phyloP scores from a whole-genome alignment of 2,888 invertebrate species.

The Polymixis flavicincta region DNA sequence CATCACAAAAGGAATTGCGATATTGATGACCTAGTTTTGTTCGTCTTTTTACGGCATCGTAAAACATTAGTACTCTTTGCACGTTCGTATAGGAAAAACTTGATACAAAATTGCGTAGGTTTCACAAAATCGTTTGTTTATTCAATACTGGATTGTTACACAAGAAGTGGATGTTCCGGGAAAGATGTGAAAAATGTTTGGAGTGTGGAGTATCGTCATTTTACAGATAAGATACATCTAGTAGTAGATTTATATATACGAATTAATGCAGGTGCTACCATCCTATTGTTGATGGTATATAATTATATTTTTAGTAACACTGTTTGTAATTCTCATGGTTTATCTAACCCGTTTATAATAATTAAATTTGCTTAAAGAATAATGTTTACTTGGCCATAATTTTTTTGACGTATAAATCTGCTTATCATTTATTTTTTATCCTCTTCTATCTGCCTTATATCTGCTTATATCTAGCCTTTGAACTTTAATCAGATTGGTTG shows the following conservation, averaged over 20 bases:
- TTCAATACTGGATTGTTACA: conserved; percentile 8
- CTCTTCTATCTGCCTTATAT: background rate
- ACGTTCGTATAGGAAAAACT: conserved; percentile 9
- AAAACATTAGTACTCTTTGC: conserved; percentile 40
- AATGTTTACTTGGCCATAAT: background rate
- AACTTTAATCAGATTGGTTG: background rate
- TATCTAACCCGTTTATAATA: background rate
- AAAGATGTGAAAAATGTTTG: background rate
- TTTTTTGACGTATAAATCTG: background rate
- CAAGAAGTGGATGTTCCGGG: background rate
- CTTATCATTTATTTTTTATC: background rate
- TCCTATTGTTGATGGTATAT: background rate
- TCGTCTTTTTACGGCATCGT: conserved; percentile 29
- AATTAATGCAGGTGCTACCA: background rate
- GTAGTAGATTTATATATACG: no score
- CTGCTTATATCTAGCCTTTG: background rate
- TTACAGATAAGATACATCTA: no score
- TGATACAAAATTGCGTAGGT: conserved; percentile 9
- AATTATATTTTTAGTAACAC: no score
- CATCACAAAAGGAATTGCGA: background rate
- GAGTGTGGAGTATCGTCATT: background rate
- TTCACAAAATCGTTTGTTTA: conserved; percentile 24
- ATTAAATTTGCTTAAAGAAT: background rate
- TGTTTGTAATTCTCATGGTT: background rate
- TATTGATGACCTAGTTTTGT: conserved; percentile 24